phyloP scores from a whole-genome alignment of 1,140 invertebrate genomes.

The Drosophila pectinifera region DNA sequence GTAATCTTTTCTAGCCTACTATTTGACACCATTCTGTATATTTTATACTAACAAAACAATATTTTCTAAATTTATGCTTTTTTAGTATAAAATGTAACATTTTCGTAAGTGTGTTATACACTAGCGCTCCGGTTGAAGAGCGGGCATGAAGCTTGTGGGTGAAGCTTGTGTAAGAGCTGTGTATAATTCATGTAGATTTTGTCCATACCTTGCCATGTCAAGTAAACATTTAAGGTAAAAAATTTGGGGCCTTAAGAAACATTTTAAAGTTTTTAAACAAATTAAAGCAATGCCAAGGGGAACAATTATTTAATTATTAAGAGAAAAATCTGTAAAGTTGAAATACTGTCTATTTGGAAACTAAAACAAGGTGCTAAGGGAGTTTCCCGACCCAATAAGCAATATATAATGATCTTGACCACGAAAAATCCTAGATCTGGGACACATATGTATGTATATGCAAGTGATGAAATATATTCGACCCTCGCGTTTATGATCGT shows the following conservation, averaged over 20 bases:
- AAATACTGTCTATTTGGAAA: neutral
- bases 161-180: neutral
- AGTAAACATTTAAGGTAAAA: neutral
- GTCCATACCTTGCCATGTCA: too few species aligned
- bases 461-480: slow-evolving; percentile 1
- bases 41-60: too few species aligned
- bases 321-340: neutral
- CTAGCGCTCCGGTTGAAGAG: neutral
- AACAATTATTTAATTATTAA: neutral
- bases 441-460: neutral
- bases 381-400: neutral
- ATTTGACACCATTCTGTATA: too few species aligned
- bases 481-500: slow-evolving; percentile 32
- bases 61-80: too few species aligned
- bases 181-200: neutral
- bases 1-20: too few species aligned
- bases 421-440: neutral
- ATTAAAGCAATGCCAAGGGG: neutral
- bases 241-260: accelerated
- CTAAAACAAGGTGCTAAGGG: neutral
- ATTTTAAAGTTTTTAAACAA: neutral
- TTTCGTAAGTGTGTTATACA: neutral
- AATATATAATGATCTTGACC: slow-evolving; percentile 2
- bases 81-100: too few species aligned
- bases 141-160: neutral